These are phyloP conservation scores for Alviniconcha strummeri DNA, from an alignment of 2,888 invertebrate species.

Conservation along the genomic window DNA sequence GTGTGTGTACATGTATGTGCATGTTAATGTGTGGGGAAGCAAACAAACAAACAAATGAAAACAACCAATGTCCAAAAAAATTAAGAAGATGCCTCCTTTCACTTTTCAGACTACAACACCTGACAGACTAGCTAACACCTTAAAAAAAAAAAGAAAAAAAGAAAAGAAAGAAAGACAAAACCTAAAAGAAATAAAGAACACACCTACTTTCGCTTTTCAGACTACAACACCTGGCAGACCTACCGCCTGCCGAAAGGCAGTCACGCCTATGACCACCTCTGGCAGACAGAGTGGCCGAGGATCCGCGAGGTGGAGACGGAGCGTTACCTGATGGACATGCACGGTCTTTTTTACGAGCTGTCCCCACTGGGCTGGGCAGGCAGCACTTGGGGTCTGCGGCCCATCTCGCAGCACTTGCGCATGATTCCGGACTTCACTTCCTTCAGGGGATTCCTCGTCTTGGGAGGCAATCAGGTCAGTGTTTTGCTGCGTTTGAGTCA, in stretches of 20 bases:
- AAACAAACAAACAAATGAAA: too few relatives aligned
- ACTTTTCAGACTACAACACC: constrained; percentile 30
- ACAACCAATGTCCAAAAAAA: too few relatives aligned
- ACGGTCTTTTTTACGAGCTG: constrained; percentile 48
- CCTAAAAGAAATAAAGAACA: too few relatives aligned
- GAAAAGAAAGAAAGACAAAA: too few relatives aligned
- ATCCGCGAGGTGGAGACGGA: constrained; percentile 48
- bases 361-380: constrained; percentile 48
- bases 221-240: constrained; percentile 44
- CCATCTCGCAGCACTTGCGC: constrained; percentile 44
- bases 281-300: constrained; percentile 50
- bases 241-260: constrained; percentile 49
- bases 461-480: constrained; percentile 47
- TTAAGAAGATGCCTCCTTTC: too few relatives aligned
- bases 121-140: constrained; percentile 40
- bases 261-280: constrained; percentile 47
- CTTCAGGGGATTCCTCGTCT: constrained; percentile 44
- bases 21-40: too few relatives aligned
- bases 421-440: constrained; percentile 48
- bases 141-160: too few relatives aligned
- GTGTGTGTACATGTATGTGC: too few relatives aligned
- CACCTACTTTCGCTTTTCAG: constrained; percentile 4
- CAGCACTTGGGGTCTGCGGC: constrained; percentile 47
- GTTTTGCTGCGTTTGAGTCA: too few relatives aligned
- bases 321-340: constrained; percentile 48